Percentiles rank a stretch among this genome's conserved stretches.
Conservation (phyloP, 2,113 vertebrate genomes). For the Syrmaticus mikado region DNA sequence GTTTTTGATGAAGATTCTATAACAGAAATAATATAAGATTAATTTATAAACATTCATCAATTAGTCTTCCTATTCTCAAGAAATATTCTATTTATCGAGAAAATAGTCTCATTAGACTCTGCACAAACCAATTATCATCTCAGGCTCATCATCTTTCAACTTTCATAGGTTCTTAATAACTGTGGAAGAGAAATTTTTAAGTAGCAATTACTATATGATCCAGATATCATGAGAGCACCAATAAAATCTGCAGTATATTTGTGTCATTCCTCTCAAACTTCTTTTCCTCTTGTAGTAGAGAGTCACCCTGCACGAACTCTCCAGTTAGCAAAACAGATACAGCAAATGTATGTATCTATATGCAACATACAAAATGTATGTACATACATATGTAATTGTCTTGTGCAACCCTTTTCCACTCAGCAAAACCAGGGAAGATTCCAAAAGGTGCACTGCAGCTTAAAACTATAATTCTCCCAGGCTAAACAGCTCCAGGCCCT, state of each 20-base stretch:
- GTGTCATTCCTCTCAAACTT: not conserved
- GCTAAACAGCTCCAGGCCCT: not conserved
- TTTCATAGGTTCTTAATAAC: slow-evolving; percentile 61
- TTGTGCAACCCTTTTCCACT: not conserved
- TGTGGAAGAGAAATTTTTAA: slow-evolving; percentile 54
- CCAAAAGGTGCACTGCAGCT: slow-evolving; percentile 10
- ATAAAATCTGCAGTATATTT: not conserved
- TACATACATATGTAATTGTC: accelerated
- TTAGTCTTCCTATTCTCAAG: slow-evolving; percentile 38
- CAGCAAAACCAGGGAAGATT: not conserved
- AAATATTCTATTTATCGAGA: slow-evolving; percentile 38
- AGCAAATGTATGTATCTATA: not conserved
- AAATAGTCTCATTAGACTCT: slow-evolving; percentile 35
- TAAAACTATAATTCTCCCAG: not conserved
- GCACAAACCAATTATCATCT: slow-evolving; percentile 47
- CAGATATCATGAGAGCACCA: not conserved
- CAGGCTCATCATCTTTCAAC: slow-evolving; percentile 48
- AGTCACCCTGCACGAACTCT: not conserved
- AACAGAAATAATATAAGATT: slow-evolving; percentile 10
- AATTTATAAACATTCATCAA: slow-evolving; percentile 59
- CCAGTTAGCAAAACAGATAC: not conserved
- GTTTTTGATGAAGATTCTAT: not conserved
- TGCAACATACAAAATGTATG: not conserved
- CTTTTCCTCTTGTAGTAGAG: not conserved
- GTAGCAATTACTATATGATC: slow-evolving; percentile 49